Base-by-base conservation (phyloP, 1,140 invertebrate species). In the Hycleus phaleratus region DNA sequence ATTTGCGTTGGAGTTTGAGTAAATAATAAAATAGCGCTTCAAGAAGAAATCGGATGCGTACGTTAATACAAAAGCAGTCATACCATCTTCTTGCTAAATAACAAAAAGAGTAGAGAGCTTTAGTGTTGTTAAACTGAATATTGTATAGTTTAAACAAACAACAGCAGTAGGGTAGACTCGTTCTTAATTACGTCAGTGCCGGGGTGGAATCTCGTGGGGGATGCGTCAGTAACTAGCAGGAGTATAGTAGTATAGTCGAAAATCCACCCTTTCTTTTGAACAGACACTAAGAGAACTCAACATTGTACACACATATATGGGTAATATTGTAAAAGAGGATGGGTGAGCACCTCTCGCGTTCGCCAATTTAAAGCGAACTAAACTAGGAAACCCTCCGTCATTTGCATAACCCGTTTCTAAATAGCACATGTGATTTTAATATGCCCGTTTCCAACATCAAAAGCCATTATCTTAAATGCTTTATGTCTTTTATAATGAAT, bases 381-480 rank as follows among this genome's bases (percentile, higher is more conserved):
- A 38, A 32, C 32, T 32, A 32, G 32, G 18, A 32, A 32, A 38
- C 26, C 48, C 48, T 45, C 26, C 51, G 51, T 54, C 51, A 54
- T 54, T 54, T 54, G 51, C 51, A 54, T 54, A 54, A 54, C 51
- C 43, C 51, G 51, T 54, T 54, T 46, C 51, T 54, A 54, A 46
- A 46, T 45, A 46, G 43, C 51, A 54, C 51, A 54, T 54, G 51
- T 54, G 51, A 46, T 46, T 54, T 54, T 54, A 46, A 54, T 54
- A 46, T 54, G 42, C 42, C 51, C 24, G 51, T 46, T 46, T 43
- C 43, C 43, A 54, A 54, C 51, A 54, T 54, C 43, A 54, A 54
- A 54, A 54, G 42, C 51, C 46, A 54, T 54, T 54, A 54, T 54
- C 51, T 54, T 46, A 54, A 54, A 54, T 54, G 51, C 42, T 54